Evolutionary conservation across 2,113 vertebrate species (phyloP).

Genomic region (Colossoma macropomum): DNA sequence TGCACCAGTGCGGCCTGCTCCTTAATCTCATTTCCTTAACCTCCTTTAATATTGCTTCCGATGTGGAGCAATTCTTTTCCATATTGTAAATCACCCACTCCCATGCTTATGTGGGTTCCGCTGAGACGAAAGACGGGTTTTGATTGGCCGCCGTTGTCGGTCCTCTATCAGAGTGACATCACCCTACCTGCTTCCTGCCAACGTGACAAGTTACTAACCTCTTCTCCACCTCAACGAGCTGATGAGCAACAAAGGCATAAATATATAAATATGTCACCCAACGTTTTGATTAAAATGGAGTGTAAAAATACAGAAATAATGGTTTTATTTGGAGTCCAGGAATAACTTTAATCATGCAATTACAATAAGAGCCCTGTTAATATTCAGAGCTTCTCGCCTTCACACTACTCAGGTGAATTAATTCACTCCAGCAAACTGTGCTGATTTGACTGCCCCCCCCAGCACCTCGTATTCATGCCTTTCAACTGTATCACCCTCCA

Average conservation of each 20-base stretch:
- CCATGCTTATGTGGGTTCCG: slow-evolving; percentile 25
- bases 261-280: slow-evolving; percentile 50
- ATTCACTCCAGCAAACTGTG: slow-evolving; percentile 54
- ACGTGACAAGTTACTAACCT: slow-evolving; percentile 20
- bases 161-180: slow-evolving; percentile 46
- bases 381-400: slow-evolving; percentile 57
- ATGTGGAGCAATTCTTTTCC: slow-evolving; percentile 58
- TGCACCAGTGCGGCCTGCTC: slow-evolving; percentile 40
- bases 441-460: slow-evolving; percentile 27
- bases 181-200: slow-evolving; percentile 33
- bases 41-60: slow-evolving; percentile 61
- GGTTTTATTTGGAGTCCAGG: slow-evolving; percentile 56
- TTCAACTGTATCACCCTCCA: slow-evolving; percentile 28
- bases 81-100: slow-evolving; percentile 63
- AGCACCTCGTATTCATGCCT: slow-evolving; percentile 36
- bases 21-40: slow-evolving; percentile 69
- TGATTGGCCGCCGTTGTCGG: slow-evolving; percentile 45
- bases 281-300: slow-evolving; percentile 54
- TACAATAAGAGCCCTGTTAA: slow-evolving; percentile 58
- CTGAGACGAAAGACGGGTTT: not conserved
- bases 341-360: slow-evolving; percentile 56
- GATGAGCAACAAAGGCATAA: slow-evolving; percentile 34
- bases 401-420: slow-evolving; percentile 58
- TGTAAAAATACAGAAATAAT: slow-evolving; percentile 57
- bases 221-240: not conserved